Base-by-base conservation (phyloP, 1,140 invertebrate genomes). In the Thrips palmi region DNA sequence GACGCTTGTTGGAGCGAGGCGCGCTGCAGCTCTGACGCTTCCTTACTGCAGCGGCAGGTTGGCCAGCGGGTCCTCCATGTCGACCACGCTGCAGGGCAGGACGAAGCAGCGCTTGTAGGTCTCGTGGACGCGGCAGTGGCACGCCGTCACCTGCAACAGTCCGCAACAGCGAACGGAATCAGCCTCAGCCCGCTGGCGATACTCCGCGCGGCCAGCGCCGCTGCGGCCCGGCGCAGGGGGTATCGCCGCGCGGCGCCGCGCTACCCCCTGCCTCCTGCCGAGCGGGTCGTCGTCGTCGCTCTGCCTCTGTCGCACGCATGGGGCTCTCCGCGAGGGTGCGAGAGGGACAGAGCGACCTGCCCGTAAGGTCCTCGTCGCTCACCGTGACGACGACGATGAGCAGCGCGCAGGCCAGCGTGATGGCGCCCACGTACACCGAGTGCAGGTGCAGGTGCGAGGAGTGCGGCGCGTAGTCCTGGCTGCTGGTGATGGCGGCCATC, bases 371-470 rank as follows among this genome's bases (percentile, higher is more conserved):
- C n/a, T n/a, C n/a, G n/a, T n/a, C n/a, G n/a, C 63, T 70, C 50
- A 77, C 74, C 51, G 74, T 71, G 33, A 75, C 55, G 12, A 70
- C 65, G 33, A 77, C 73, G 43, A 77, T 71, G 37, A 72, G 62
- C 30, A 76, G 66, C 17, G 73, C 73, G 27, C 69, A 66, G 17
- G 69, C 70, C 25, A 78, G 59, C 1, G 73, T 76, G n/a, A 71
- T 73, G 17, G 69, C 71, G 11, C 73, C 74, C 45, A 77, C 74
- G 54, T 76, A 77, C 37, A 76, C 66, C 55, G 74, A 76, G 57
- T 78, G 73, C 43, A 76, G 60, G 37, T 72, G 65, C 52, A 73
- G 65, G 58, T 72, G 68, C 47, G 72, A 60, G 37, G 68, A 64
- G 39, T 74, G 55, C 4, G 68, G 70, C 52, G 70, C 52, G 60